Evolutionary conservation across 2,888 invertebrate genomes (phyloP), one percentile per base, ranked within the genome.

Genomic region (Erebia aethiops): DNA sequence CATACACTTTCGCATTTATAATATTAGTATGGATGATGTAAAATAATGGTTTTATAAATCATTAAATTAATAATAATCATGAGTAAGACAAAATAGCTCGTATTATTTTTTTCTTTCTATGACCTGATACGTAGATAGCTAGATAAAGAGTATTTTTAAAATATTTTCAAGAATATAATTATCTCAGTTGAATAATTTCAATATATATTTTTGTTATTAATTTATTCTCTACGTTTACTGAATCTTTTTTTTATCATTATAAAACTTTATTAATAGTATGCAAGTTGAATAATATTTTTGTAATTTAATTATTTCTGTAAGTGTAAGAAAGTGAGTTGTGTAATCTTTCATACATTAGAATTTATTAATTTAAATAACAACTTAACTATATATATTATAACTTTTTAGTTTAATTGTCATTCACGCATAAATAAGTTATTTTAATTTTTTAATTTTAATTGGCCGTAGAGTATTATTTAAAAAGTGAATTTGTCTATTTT

Each of bases 171-270:
- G 14, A n/a, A 35, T 35, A 64, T 35, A 16, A 16, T 18, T 63
- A 60, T 70, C 57, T 56, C 51, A 70, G 60, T 75, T 75, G 62
- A 71, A 62, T 67, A 63, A 67, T 72, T 71, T 62, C 61, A 72
- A 73, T 71, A 63, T 77, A 74, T 77, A 76, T 77, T 76, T 75
- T 73, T 77, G 77, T 77, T 77, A 76, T 67, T 77, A 77, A 76
- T 77, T 77, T 77, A 76, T 77, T 68, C 16, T 61, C 46, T 70
- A 46, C 14, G 57, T 67, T 9, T 60, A 58, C 65, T 26, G 51
- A n/a, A 46, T 10, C 10, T 60, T 52, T 54, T 62, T 62, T 57
- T 21, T 65, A 46, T 69, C 41, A 11, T 35, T 62, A 18, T 56
- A 54, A 51, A 56, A 46, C 13, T 51, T 49, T 52, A 14, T 41